Conservation (phyloP, 1,140 invertebrate genomes). For the Hermetia illucens region DNA sequence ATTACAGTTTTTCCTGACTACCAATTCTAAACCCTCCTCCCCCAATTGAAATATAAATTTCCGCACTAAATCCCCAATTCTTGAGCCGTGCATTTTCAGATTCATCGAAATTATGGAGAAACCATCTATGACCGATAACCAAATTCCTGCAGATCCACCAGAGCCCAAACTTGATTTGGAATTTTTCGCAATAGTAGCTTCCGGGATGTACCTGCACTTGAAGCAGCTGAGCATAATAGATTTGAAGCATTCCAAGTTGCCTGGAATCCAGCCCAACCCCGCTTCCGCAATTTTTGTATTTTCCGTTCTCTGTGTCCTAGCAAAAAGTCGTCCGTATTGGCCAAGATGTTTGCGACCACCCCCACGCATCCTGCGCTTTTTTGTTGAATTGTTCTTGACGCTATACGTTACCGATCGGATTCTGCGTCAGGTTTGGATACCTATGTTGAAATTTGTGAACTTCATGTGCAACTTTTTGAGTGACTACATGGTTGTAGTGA, state of each 20-base stretch:
- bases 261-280: neutral
- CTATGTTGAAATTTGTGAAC: neutral
- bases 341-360: neutral
- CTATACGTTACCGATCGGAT: neutral
- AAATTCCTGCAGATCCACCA: constrained; percentile 1
- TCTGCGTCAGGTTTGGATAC: neutral
- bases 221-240: neutral
- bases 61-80: no score
- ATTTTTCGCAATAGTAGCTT: neutral
- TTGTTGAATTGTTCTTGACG: neutral
- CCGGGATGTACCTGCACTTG: neutral
- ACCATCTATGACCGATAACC: no score
- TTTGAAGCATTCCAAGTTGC: neutral
- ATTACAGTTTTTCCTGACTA: no score
- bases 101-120: no score
- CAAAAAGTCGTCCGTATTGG: neutral
- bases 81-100: no score
- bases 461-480: neutral
- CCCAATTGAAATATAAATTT: no score
- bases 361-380: neutral
- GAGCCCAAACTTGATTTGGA: no score
- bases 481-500: neutral
- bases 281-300: neutral
- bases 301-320: neutral
- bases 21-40: no score